Evolutionary conservation across 2,797 vertebrate species (phyloP), one percentile per base, ranked within the genome.

Genomic region (Pseudomugil gertrudae): DNA sequence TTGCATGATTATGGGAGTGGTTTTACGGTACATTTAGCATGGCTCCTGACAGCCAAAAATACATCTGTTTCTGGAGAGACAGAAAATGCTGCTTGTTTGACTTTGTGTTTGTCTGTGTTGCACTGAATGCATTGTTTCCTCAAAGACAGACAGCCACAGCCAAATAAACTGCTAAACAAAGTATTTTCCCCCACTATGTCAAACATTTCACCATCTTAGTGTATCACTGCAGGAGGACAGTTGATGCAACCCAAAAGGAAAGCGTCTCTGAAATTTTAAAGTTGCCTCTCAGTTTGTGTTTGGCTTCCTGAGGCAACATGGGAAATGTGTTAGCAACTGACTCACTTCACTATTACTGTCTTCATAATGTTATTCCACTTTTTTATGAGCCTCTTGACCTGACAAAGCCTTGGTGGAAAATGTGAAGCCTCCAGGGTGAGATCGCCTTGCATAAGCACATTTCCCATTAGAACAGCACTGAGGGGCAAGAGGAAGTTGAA

Each of bases 361-460:
- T 81, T 84, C 79, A 87, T 89, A 90, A 90, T 91, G 77, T 88
- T 90, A 88, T 91, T 88, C 81, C 82, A 84, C 79, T 81, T 85
- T 84, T 90, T 81, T 88, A 89, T 76, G 80, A 79, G 83, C 80
- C 70, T 89, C 83, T 92, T 90, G 89, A 92, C 88, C 88, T 87
- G 84, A 90, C 85, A 76, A 83, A 84, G 84, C 62, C 73, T 67
- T 73, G 62, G 85, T 84, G 87, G 87, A 86, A 89, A 90, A 89
- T 87, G 77, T 74, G 82, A 89, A 85, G 78, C 86, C 89, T 90
- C 76, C 57, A 24, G 89, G 90, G 89, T 79, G 74, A 87, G 84
- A 90, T 91, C 35, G 79, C 81, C 90, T 90, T 91, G 86, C 85
- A 92, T 90, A 91, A 91, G 88, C 85, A 90, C 88, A 87, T 90